Evolutionary conservation across 1,140 invertebrate genomes (phyloP).

Genomic region (Liolophura sinensis): DNA sequence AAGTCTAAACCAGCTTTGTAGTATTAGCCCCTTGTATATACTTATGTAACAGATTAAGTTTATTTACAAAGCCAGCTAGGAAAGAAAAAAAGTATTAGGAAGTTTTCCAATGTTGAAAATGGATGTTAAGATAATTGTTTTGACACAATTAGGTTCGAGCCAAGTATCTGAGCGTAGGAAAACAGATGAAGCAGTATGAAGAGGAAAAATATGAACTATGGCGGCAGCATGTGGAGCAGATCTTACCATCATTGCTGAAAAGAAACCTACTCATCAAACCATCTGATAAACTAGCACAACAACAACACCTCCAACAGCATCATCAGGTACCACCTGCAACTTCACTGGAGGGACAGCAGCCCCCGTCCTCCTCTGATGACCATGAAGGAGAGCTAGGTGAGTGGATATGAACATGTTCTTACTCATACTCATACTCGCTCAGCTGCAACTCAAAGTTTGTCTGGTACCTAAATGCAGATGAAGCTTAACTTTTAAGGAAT

Average conservation of each 20-base stretch:
- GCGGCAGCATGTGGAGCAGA: slow-evolving; percentile 49
- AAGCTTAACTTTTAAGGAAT: too few species aligned
- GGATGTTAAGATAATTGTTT: too few species aligned
- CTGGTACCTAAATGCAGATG: background rate
- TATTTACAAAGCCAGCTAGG: too few species aligned
- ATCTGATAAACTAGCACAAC: slow-evolving; percentile 6
- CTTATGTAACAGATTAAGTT: too few species aligned
- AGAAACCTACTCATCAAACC: slow-evolving; percentile 52
- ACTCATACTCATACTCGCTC: too few species aligned
- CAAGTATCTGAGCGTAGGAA: slow-evolving; percentile 74
- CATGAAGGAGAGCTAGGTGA: slow-evolving; percentile 11
- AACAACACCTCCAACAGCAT: slow-evolving; percentile 9
- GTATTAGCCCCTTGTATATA: too few species aligned
- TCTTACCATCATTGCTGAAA: slow-evolving; percentile 51
- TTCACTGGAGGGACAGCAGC: too few species aligned
- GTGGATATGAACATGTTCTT: background rate
- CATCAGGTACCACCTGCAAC: slow-evolving; percentile 7
- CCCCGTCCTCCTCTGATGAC: background rate
- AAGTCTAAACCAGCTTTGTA: too few species aligned
- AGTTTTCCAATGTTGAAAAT: too few species aligned
- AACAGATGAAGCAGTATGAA: slow-evolving; percentile 77
- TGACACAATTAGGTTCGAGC: slow-evolving; percentile 67
- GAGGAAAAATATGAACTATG: slow-evolving; percentile 60
- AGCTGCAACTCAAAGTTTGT: background rate
- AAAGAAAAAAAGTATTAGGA: too few species aligned